Conservation (phyloP, 2,797 vertebrate genomes). For the Crenuchus spilurus region DNA sequence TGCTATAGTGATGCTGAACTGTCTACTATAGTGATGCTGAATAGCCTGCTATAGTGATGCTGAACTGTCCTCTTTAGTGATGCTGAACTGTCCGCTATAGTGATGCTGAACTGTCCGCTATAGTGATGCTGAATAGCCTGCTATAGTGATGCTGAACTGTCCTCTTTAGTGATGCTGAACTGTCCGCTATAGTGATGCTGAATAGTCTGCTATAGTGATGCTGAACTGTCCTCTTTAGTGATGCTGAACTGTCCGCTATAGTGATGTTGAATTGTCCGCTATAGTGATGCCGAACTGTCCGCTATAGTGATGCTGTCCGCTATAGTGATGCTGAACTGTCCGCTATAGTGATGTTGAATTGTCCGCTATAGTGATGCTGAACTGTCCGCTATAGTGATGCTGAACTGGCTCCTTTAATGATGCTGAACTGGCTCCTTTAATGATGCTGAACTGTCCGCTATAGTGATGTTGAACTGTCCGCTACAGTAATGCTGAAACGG, state of each 20-base stretch:
- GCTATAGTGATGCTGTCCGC: too few species aligned
- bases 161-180: constrained; percentile 57
- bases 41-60: constrained; percentile 40
- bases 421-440: neutral
- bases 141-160: too few species aligned
- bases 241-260: neutral
- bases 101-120: neutral
- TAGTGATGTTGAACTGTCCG: neutral
- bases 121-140: neutral
- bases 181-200: constrained; percentile 92
- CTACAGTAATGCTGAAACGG: neutral
- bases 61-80: neutral
- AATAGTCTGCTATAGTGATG: constrained; percentile 64
- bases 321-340: neutral
- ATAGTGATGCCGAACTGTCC: neutral
- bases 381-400: neutral
- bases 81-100: neutral
- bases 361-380: neutral
- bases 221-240: neutral
- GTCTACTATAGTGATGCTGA: too few species aligned
- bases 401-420: neutral
- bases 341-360: neutral
- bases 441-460: neutral
- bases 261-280: neutral
- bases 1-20: too few species aligned